A percentile compares a stretch with the other conserved stretches of the same genome.
phyloP scores from a whole-genome alignment of 2,113 vertebrate genomes.

The Dromas ardeola region DNA sequence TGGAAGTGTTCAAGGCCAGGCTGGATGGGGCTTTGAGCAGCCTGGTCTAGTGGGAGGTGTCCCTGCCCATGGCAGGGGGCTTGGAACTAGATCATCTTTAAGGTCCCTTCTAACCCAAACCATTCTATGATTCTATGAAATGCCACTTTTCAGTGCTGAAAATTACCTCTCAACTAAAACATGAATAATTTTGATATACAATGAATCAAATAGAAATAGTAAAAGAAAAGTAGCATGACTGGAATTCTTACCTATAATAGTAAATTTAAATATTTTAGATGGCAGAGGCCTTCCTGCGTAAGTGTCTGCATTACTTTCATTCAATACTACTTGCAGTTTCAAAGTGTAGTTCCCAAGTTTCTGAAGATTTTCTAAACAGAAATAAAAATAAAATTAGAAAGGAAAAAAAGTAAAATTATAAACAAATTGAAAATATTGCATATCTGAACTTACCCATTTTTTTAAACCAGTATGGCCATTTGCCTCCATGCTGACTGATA shows the following conservation, averaged over 20 bases:
- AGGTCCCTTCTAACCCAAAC: too few relatives aligned
- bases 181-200: neutral
- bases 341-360: constrained; percentile 86
- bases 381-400: constrained; percentile 48
- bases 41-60: too few relatives aligned
- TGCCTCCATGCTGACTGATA: constrained; percentile 80
- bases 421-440: neutral
- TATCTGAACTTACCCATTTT: constrained; percentile 83
- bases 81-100: too few relatives aligned
- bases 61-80: too few relatives aligned
- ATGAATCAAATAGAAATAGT: neutral
- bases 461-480: constrained; percentile 91
- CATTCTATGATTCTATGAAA: neutral
- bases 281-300: constrained; percentile 83
- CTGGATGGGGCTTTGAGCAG: too few relatives aligned
- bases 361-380: constrained; percentile 80
- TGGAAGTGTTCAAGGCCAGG: too few relatives aligned
- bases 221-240: neutral
- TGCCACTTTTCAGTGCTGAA: neutral
- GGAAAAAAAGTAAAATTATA: neutral
- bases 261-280: constrained; percentile 81
- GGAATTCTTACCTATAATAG: constrained; percentile 83
- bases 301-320: constrained; percentile 77
- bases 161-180: neutral
- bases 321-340: constrained; percentile 81